phyloP scores from a whole-genome alignment of 2,113 vertebrate genomes.

The Muscicapa adusta region DNA sequence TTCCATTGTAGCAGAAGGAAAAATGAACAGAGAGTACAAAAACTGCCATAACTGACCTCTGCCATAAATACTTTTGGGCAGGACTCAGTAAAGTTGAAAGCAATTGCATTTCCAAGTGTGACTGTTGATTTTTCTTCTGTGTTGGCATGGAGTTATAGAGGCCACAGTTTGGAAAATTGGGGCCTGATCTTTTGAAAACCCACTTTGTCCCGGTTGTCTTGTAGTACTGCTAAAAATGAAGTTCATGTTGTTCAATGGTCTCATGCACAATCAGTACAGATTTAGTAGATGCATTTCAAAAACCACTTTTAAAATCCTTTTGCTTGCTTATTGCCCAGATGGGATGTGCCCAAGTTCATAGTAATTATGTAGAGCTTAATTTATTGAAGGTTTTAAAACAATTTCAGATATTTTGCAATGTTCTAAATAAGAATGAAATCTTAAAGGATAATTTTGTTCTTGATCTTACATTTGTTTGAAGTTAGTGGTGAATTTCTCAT shows the following conservation, averaged over 20 bases:
- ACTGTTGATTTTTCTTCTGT: not conserved
- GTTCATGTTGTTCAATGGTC: not conserved
- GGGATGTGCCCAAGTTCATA: not conserved
- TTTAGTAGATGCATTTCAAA: not conserved
- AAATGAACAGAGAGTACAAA: not conserved
- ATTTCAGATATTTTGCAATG: not conserved
- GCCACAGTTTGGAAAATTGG: not conserved
- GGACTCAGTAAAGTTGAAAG: not conserved
- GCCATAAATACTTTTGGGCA: not conserved
- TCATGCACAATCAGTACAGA: not conserved
- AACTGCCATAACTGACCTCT: not conserved
- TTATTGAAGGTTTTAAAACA: not conserved
- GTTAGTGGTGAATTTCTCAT: not conserved
- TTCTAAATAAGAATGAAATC: not conserved
- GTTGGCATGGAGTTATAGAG: not conserved
- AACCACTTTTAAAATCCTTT: not conserved
- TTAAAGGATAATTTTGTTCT: not conserved
- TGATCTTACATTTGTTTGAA: not conserved
- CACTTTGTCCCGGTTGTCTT: not conserved
- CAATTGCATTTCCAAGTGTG: not conserved
- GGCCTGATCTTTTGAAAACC: not conserved
- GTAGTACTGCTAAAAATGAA: not conserved
- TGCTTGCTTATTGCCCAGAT: not conserved
- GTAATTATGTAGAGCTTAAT: not conserved
- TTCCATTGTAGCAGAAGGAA: not conserved